phyloP scores from a whole-genome alignment of 2,113 vertebrate species.

The Macroglossus sobrinus region DNA sequence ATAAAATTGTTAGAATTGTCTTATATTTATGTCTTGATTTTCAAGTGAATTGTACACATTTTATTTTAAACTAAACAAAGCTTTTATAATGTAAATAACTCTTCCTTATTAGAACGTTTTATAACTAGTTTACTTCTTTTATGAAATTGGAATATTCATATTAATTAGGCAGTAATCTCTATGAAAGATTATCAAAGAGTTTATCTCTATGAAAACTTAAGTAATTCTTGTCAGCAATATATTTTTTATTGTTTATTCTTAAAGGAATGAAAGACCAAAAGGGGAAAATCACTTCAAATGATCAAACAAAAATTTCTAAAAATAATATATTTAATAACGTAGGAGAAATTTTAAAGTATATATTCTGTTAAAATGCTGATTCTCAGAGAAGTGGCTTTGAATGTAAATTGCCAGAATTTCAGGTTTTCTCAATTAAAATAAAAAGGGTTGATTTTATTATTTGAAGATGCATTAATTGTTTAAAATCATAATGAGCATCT shows the following conservation, averaged over 20 bases:
- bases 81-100: not conserved
- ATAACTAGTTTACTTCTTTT: not conserved
- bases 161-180: not conserved
- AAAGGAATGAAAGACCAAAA: not conserved
- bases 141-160: not conserved
- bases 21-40: not conserved
- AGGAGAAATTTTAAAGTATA: not conserved
- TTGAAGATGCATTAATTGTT: not conserved
- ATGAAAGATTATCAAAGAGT: not conserved
- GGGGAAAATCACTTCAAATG: not conserved
- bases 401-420: not conserved
- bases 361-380: not conserved
- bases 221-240: not conserved
- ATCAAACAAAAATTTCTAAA: not conserved
- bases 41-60: not conserved
- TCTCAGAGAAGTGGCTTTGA: not conserved
- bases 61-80: not conserved
- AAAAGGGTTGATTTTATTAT: not conserved
- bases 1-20: not conserved
- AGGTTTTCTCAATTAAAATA: not conserved
- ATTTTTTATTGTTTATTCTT: not conserved
- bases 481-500: conserved; percentile 51
- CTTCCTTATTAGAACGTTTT: not conserved
- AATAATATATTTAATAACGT: not conserved
- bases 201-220: not conserved